These are phyloP conservation scores for Platysternon megacephalum DNA, from an alignment of 2,113 vertebrate species.

Conservation along the genomic window DNA sequence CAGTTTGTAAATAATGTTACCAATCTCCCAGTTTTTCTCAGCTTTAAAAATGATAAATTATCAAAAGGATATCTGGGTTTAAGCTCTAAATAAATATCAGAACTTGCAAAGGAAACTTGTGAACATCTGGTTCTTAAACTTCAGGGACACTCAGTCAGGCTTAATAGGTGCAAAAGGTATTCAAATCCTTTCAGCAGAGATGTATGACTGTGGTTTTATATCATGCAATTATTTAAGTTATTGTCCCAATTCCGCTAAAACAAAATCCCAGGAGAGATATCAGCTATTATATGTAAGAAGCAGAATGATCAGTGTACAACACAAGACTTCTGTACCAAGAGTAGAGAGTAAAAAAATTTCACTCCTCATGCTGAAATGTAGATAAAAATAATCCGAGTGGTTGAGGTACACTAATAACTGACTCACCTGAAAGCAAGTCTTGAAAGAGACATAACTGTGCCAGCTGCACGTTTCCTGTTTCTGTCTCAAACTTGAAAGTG, in stretches of 20 bases:
- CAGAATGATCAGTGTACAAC: background rate
- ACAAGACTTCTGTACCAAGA: background rate
- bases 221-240: background rate
- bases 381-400: constrained; percentile 23
- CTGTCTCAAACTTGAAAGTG: constrained; percentile 41
- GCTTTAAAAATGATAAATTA: background rate
- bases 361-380: background rate
- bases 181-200: background rate
- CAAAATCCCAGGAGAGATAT: background rate
- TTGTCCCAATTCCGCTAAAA: background rate
- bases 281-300: background rate
- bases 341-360: background rate
- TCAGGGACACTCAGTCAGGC: background rate
- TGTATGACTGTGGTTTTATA: background rate
- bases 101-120: background rate
- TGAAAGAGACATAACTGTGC: constrained; percentile 37
- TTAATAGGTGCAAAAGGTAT: background rate
- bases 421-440: background rate
- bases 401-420: constrained; percentile 31
- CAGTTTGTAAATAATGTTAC: fast-evolving
- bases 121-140: background rate
- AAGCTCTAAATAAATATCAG: background rate
- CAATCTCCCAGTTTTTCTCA: background rate
- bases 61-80: background rate
- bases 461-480: constrained; percentile 28